Base-by-base conservation (phyloP, 2,113 vertebrate genomes). In the Phycodurus eques region DNA sequence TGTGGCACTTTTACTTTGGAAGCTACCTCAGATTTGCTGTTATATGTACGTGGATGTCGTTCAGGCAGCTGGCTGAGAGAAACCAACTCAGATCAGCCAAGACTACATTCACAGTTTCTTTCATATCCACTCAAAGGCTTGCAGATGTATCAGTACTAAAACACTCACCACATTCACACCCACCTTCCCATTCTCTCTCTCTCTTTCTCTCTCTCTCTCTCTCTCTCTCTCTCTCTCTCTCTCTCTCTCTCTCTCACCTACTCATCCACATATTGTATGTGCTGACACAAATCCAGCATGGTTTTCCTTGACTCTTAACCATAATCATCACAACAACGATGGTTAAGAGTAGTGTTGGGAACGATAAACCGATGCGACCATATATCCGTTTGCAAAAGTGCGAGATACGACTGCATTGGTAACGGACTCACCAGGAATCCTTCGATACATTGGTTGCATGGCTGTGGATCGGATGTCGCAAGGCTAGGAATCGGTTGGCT, bases 11-110 rank as follows among this genome's bases (percentile, higher is more conserved):
- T 43, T 22, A 22, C 43, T 27, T 53, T 73, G 54, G 46, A 70
- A 70, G 53, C 12, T 53, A 61, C 8, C 56, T 43, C 19, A 31
- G 67, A 88, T 88, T 92, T 68, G 49, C 67, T 79, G 75, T 86
- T 85, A 86, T 49, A 76, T 3, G 79, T 27, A 81, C 82, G 80
- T 86, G 74, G 85, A 89, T 91, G 92, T 90, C 93, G 87, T 93
- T 94, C 91, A 91, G 88, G 93, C 91, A 91, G 92, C 91, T 90
- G 91, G 85, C 92, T 92, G 81, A 88, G 92, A 88, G 17, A 68
- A 43, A 27, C 64, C 43, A 44, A 12, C 49, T 22, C 42, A 33
- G 6, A 78, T 77, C 68, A 46, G 19, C 2, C 15, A 17, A 53
- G 49, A 53, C 5, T 6, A 17, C 60, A 17, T 42, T 5, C 9